Conservation (phyloP, 2,797 vertebrate genomes). For the Morus bassanus region DNA sequence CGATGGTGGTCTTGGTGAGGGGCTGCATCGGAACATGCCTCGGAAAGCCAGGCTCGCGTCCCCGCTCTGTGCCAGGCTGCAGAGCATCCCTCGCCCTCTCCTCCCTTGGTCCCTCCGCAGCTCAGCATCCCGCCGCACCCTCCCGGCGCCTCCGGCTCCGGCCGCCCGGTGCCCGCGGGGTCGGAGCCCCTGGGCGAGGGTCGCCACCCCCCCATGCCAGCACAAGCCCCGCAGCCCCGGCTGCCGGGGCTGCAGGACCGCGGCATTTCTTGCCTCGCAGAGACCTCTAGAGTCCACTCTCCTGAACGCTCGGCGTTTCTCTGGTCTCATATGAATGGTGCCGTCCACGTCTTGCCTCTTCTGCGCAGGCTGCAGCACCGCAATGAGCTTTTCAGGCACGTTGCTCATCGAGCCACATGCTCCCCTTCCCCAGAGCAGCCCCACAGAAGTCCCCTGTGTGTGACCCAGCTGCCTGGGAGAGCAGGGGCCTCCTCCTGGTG, state of each 20-base stretch:
- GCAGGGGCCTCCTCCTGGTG: neutral
- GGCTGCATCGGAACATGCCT: too few relatives aligned
- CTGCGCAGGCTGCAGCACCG: neutral
- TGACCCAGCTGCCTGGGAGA: neutral
- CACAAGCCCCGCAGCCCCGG: neutral
- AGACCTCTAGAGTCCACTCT: neutral
- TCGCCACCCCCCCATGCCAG: neutral
- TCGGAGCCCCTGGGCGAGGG: neutral
- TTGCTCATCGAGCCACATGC: accelerated
- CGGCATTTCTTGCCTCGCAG: neutral
- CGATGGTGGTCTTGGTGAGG: accelerated
- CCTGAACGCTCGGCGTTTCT: accelerated
- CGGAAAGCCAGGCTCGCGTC: accelerated
- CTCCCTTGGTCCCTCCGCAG: neutral
- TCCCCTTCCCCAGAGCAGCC: neutral
- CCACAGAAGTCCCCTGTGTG: neutral
- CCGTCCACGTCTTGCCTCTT: accelerated
- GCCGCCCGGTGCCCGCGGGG: neutral
- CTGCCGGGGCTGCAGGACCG: neutral
- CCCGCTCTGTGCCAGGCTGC: neutral
- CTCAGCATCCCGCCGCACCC: accelerated
- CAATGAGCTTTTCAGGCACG: accelerated
- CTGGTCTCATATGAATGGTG: accelerated
- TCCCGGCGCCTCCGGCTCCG: too few relatives aligned
- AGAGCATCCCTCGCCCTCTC: neutral